A percentile compares a stretch with the other conserved stretches of the same genome.
Evolutionary conservation across 2,888 invertebrate species (phyloP).

Genomic region (Lepidochrysops patricia): DNA sequence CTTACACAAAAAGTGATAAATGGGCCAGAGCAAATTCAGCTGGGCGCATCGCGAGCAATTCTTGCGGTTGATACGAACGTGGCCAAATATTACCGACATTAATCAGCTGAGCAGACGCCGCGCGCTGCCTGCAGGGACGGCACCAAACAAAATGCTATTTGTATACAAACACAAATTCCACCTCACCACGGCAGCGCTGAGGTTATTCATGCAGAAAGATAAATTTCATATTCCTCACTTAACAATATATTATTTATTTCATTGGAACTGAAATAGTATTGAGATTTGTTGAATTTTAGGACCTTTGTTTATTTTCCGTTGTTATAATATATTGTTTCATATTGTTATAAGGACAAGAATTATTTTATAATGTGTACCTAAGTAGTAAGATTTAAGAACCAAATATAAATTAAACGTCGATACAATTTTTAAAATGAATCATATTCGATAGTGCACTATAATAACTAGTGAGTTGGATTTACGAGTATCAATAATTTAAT

Average conservation of each 20-base stretch:
- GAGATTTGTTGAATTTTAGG: neutral
- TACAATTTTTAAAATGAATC: too few relatives aligned
- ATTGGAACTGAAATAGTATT: neutral
- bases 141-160: conserved; percentile 36
- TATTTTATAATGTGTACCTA: too few relatives aligned
- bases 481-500: too few relatives aligned
- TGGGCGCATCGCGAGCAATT: conserved; percentile 37
- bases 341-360: too few relatives aligned
- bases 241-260: conserved; percentile 1
- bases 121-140: conserved; percentile 48
- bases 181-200: neutral
- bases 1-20: conserved; percentile 23
- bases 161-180: conserved; percentile 15
- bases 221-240: neutral
- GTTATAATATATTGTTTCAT: too few relatives aligned
- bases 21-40: conserved; percentile 29
- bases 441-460: too few relatives aligned
- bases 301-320: neutral
- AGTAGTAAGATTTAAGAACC: too few relatives aligned
- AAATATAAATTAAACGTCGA: too few relatives aligned
- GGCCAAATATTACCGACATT: conserved; percentile 61
- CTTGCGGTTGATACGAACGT: conserved; percentile 43
- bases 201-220: conserved; percentile 7
- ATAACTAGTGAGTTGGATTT: too few relatives aligned
- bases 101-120: conserved; percentile 47